These are phyloP conservation scores for Indri indri DNA, from an alignment of 2,113 vertebrate species.

Conservation along the genomic window DNA sequence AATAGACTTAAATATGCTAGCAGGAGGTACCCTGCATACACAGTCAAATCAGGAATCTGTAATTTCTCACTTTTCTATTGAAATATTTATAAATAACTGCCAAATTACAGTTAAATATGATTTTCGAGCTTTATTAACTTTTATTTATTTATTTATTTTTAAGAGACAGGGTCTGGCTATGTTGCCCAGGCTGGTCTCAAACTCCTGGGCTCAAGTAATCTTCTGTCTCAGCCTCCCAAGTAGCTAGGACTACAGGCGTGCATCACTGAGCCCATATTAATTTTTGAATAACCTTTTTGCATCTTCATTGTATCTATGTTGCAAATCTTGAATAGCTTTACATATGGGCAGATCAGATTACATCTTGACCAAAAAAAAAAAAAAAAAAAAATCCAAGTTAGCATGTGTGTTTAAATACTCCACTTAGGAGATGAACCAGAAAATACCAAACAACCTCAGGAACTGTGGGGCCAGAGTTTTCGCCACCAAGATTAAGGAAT, in stretches of 20 bases:
- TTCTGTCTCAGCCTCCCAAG: too few relatives aligned
- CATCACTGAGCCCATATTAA: not conserved
- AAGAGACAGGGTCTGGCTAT: too few relatives aligned
- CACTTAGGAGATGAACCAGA: not conserved
- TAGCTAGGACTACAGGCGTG: too few relatives aligned
- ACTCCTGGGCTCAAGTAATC: too few relatives aligned
- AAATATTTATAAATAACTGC: not conserved
- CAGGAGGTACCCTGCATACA: not conserved
- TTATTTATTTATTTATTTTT: not conserved
- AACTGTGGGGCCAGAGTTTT: not conserved
- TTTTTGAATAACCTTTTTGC: not conserved
- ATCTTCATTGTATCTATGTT: not conserved
- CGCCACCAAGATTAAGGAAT: not conserved
- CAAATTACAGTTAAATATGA: not conserved
- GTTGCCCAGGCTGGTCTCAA: too few relatives aligned
- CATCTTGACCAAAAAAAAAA: not conserved
- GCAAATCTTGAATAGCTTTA: not conserved
- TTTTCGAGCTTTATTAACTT: not conserved
- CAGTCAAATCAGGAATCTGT: not conserved
- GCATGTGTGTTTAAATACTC: not conserved
- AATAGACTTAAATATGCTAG: not conserved
- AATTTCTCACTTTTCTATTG: constrained; percentile 20
- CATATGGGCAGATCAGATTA: not conserved
- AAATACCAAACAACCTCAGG: not conserved
- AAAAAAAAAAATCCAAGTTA: not conserved